Conservation (phyloP, 2,113 vertebrate genomes). For the Dipodomys merriami region DNA sequence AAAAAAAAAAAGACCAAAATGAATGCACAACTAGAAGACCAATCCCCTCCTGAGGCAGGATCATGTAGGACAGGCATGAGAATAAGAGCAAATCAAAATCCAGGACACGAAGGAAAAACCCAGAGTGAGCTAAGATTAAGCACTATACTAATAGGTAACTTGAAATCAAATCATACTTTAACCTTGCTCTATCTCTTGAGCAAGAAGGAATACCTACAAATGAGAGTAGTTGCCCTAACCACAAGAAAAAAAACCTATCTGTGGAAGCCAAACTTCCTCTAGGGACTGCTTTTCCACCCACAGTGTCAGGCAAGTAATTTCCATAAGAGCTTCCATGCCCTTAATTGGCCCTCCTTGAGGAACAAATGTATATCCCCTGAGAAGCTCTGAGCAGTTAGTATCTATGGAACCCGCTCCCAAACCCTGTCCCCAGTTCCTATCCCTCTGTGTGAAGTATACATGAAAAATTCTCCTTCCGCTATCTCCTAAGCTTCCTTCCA, state of each 20-base stretch:
- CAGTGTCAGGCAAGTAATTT: neutral
- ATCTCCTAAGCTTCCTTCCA: fast-evolving
- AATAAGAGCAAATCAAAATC: too few species aligned
- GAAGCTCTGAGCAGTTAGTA: neutral
- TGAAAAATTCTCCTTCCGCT: too few species aligned
- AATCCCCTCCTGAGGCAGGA: too few species aligned
- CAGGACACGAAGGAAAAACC: too few species aligned
- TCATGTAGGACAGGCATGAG: too few species aligned
- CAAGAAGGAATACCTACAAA: constrained; percentile 13
- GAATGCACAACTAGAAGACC: too few species aligned
- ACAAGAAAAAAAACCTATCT: neutral
- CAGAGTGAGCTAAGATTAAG: neutral
- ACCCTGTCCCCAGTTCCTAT: too few species aligned
- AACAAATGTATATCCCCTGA: neutral
- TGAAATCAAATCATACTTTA: too few species aligned
- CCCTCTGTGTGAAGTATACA: neutral
- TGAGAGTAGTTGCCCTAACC: neutral
- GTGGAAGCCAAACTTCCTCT: neutral
- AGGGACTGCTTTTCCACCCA: neutral
- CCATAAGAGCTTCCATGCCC: too few species aligned
- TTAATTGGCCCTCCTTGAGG: neutral
- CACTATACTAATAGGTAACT: too few species aligned
- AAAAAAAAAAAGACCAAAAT: constrained; percentile 27
- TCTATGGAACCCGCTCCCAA: neutral
- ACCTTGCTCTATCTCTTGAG: neutral